Base-by-base conservation (phyloP, 2,888 invertebrate species). In the Eristalis arbustorum region DNA sequence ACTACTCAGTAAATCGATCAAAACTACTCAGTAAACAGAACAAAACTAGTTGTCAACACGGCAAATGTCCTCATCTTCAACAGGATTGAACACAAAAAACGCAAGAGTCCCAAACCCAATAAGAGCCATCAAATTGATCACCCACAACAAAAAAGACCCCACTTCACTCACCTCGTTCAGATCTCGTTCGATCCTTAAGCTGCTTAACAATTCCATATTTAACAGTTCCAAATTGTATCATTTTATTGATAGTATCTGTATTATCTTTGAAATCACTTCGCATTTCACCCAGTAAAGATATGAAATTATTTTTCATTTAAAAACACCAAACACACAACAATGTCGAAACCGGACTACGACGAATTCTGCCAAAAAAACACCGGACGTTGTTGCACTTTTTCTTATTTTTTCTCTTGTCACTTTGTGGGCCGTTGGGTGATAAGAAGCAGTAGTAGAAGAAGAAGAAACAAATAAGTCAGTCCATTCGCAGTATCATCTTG, bases 181-280 rank as follows among this genome's bases (percentile, higher is more conserved):
- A 90, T 90, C 92, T 90, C 76, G 92, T 90, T 89, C 91, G 93
- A 91, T 89, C 94, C 91, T 90, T 94, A 91, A 90, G 90, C 90
- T 93, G 93, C 91, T 93, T 93, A 89, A 93, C 94, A 92, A 94
- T 95, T 93, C 94, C 94, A 93, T 94, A 95, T 94, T 94, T 94
- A 91, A 94, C 94, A 91, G 94, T 94, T 92, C 94, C 94, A 94
- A 95, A 94, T 93, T 94, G 94, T 94, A 94, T 94, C 95, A 94
- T 95, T 93, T 93, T 94, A 91, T 91, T 93, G 91, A 92, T 91
- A 90, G 93, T 93, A 91, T 92, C 91, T 92, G 92, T 91, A 91
- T 91, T 92, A 91, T 92, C 92, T 90, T 92, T 93, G 88, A 92
- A 92, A 91, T 93, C 92, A 92, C 92, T 92, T 91, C 92, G 92